Conservation (phyloP, 2,888 invertebrate genomes). For the Yponomeuta malinellus region DNA sequence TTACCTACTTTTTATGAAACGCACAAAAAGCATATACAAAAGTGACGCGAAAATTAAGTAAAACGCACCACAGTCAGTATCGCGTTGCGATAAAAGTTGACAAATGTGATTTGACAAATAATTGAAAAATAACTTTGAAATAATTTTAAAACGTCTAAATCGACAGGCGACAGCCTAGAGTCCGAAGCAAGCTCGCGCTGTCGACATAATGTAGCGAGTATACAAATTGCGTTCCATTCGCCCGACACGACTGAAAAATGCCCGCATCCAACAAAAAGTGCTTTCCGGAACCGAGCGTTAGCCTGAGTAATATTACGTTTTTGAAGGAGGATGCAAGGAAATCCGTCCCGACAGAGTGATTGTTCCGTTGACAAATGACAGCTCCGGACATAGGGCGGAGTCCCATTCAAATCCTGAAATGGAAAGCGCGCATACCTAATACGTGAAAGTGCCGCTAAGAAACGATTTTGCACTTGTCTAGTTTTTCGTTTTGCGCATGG, state of each 20-base stretch:
- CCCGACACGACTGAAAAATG: slow-evolving; percentile 51
- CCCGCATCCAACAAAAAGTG: slow-evolving; percentile 47
- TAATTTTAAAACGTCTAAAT: too few species aligned
- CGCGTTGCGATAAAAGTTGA: too few species aligned
- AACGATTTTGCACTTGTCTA: background rate
- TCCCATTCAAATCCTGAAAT: slow-evolving; percentile 19
- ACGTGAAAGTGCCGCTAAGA: background rate
- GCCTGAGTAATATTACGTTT: slow-evolving; percentile 47
- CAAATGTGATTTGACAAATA: too few species aligned
- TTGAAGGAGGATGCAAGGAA: slow-evolving; percentile 36
- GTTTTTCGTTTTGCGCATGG: background rate
- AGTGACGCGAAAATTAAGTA: too few species aligned
- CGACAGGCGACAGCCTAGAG: too few species aligned
- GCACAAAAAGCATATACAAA: too few species aligned
- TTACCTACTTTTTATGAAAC: too few species aligned
- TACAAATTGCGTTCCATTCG: slow-evolving; percentile 57
- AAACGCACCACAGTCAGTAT: too few species aligned
- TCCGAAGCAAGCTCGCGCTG: too few species aligned
- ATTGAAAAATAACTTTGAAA: too few species aligned
- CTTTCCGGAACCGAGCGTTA: slow-evolving; percentile 33
- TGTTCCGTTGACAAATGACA: slow-evolving; percentile 49
- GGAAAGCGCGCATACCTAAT: background rate
- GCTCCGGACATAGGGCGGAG: slow-evolving; percentile 24
- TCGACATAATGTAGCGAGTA: slow-evolving; percentile 16
- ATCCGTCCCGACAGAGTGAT: slow-evolving; percentile 34